Evolutionary conservation across 2,113 vertebrate genomes (phyloP), one percentile per base, ranked within the genome.

Genomic region (Burhinus oedicnemus): DNA sequence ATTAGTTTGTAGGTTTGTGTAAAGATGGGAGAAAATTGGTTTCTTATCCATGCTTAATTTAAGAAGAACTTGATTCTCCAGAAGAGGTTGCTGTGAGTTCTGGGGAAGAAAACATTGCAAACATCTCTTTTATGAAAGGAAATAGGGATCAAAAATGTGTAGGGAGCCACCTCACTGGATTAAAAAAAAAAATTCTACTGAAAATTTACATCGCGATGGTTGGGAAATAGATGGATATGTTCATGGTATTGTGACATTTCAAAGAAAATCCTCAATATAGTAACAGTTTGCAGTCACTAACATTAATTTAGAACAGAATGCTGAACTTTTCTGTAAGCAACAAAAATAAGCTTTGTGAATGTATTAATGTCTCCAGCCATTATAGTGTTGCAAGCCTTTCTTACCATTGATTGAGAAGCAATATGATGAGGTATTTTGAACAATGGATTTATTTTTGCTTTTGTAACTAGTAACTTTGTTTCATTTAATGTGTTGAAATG

Each of bases 401-500:
- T 96, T 96, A 74, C 51, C 30, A 38, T 76, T 77, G 69, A 95
- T 62, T 80, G 52, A 71, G 68, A 96, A 93, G 61, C 20, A 77
- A 74, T 47, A 13, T 69, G 85, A 91, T 87, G 76, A 96, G 83
- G 90, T 52, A 83, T 38, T 87, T 80, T 87, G 60, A 96, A 93
- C n/a, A 93, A 86, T 13, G 26, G 4, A 40, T 22, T 93, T 89
- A 82, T 91, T 94, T 96, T 96, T 85, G 87, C 54, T 66, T 95
- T 36, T 79, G 38, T 72, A 49, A 72, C 36, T 75, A 75, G 55
- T 36, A 89, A 38, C 7, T 1, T 34, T 64, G 13, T 40, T 95
- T 91, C 60, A 88, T 62, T 94, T 95, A 93, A 64, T 78, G 42
- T 52, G 20, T 81, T 52, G n/a, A 94, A 96, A 22, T 71, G 13